Evolutionary conservation across 2,888 invertebrate species (phyloP), one percentile per base, ranked within the genome.

Genomic region (Melanchra persicariae): DNA sequence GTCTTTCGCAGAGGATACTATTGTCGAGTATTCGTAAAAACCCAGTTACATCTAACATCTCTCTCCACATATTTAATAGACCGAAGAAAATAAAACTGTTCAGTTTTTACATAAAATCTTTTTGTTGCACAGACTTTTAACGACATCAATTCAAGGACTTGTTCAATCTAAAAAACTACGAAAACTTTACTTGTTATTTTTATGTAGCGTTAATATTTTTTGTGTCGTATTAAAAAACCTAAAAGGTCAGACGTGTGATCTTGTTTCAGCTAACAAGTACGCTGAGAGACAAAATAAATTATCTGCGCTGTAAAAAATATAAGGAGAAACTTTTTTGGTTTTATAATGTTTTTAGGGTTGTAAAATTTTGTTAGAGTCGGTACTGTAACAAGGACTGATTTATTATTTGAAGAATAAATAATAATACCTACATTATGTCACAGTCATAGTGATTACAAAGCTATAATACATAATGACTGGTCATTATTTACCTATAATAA

Each of bases 261-360:
- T 76, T 54, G 34, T 76, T 76, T 55, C 22, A 9, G 30, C 40
- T 59, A 24, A 59, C 40, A 40, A 70, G 40, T 70, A 40, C 40
- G 19, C 10, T 19, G 19, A 26, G 10, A 22, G 26, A 22, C 8
- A 26, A 58, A 4, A 59, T 49, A 40, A 72, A 24, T 47, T 15
- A 57, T 49, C 0, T 70, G 30, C 12, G 26, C 19, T 54, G 24
- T 15, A 22, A 37, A 19, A 57, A 70, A n/a, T 26, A 1, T 12
- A 6, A 26, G 8, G 8, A 22, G 19, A 8, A 17, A 24, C 1
- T 34, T 22, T 54, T 68, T 43, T 34, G 19, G 3, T 40, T 5
- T 1, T 64, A 8, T 45, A 40, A 40, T 40, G 40, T 24, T 47
- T 34, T 2, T 43, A 15, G 2, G 5, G 30, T 4, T 4, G 2